Percentiles rank a stretch among this genome's conserved stretches.
Conservation (phyloP, 2,888 invertebrate genomes). For the Ypsolopha sequella region DNA sequence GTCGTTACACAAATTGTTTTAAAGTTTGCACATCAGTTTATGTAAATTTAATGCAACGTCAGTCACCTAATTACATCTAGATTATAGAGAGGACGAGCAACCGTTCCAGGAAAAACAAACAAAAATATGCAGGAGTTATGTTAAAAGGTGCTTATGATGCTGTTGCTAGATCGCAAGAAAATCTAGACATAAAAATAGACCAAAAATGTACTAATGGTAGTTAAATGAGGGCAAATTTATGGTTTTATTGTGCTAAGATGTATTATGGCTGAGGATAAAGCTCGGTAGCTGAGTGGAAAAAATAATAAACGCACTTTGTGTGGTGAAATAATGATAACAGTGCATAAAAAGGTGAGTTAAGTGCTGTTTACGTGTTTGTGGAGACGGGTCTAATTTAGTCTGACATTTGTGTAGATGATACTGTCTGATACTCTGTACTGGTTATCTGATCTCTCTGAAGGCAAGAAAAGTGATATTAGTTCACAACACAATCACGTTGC, state of each 20-base stretch:
- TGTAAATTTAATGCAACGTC: not conserved
- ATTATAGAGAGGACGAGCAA: not conserved
- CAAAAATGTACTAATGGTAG: constrained; percentile 26
- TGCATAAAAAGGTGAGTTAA: not conserved
- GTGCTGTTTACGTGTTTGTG: no score
- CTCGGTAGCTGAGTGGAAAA: constrained; percentile 14
- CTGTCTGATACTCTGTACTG: no score
- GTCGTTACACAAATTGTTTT: no score
- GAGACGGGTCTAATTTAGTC: no score
- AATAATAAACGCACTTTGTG: constrained; percentile 21
- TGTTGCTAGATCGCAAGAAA: not conserved
- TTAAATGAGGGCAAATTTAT: constrained; percentile 41
- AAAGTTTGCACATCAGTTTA: not conserved
- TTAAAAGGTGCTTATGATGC: constrained; percentile 7
- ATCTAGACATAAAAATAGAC: constrained; percentile 2
- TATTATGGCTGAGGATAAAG: not conserved
- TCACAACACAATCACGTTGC: no score
- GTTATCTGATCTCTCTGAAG: no score
- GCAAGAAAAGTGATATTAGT: no score
- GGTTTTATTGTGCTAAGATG: constrained; percentile 21
- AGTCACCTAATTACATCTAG: not conserved
- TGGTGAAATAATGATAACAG: constrained; percentile 2
- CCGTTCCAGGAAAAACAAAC: no score
- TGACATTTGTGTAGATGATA: no score
- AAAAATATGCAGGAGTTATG: not conserved